phyloP scores from a whole-genome alignment of 2,113 vertebrate species.

The Nesogale talazaci region DNA sequence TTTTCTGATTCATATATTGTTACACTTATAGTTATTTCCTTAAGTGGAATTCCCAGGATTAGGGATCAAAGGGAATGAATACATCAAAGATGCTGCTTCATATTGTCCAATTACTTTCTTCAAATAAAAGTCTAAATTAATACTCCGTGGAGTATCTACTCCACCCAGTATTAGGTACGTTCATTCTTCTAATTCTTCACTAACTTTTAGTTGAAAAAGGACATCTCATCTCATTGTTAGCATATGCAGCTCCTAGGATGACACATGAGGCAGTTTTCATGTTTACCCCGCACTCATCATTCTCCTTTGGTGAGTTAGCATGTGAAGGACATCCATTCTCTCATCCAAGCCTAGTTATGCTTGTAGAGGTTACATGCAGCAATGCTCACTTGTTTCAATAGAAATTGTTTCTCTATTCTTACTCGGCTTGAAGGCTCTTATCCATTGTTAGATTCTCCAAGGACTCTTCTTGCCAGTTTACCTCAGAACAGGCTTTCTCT shows the following conservation, averaged over 20 bases:
- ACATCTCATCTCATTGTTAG: background rate
- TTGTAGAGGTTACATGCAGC: background rate
- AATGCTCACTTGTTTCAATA: constrained; percentile 9
- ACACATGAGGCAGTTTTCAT: background rate
- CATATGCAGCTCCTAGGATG: background rate
- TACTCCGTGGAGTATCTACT: background rate
- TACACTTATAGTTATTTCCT: constrained; percentile 24
- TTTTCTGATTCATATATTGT: constrained; percentile 30
- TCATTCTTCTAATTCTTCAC: background rate
- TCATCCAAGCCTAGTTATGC: background rate
- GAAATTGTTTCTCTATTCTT: constrained; percentile 35
- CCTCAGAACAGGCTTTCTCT: background rate
- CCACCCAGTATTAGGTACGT: background rate
- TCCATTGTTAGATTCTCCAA: background rate
- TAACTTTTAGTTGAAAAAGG: constrained; percentile 40
- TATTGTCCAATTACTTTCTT: background rate
- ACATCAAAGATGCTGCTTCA: background rate
- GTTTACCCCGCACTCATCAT: background rate
- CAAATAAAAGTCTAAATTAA: background rate
- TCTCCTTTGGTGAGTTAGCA: background rate
- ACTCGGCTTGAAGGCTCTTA: constrained; percentile 6
- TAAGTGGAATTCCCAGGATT: background rate
- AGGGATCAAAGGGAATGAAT: background rate
- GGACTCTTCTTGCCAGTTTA: background rate
- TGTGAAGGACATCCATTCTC: background rate